Evolutionary conservation across 2,888 invertebrate species (phyloP).

Genomic region (Auanema sp.): DNA sequence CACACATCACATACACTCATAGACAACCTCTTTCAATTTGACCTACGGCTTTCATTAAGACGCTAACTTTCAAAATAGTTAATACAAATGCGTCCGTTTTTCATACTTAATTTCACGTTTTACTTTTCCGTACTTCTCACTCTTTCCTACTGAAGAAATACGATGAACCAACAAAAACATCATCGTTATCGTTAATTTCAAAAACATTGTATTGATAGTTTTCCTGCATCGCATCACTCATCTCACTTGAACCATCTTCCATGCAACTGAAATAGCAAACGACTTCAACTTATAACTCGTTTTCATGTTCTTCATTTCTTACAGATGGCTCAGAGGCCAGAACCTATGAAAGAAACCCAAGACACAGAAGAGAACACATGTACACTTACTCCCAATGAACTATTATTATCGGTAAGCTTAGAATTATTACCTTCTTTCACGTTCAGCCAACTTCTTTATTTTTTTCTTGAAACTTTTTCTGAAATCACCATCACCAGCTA

Average conservation of each 20-base stretch:
- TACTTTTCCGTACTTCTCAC: too few species aligned
- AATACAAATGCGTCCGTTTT: too few species aligned
- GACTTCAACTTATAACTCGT: not conserved
- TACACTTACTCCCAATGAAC: not conserved
- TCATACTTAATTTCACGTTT: too few species aligned
- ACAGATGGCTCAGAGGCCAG: not conserved
- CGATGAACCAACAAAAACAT: too few species aligned
- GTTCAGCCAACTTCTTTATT: constrained; percentile 32
- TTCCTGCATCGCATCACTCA: not conserved
- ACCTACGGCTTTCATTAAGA: too few species aligned
- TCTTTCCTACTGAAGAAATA: too few species aligned
- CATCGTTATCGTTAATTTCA: too few species aligned
- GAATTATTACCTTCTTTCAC: constrained; percentile 9
- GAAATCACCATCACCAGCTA: not conserved
- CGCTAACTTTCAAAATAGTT: too few species aligned
- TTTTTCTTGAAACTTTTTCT: constrained; percentile 34
- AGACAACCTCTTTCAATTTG: too few species aligned
- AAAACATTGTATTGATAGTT: not conserved
- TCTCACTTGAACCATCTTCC: not conserved
- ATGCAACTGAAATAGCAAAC: not conserved
- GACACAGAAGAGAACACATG: not conserved
- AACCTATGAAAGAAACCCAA: not conserved
- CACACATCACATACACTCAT: too few species aligned
- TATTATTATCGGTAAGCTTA: not conserved
- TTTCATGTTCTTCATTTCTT: not conserved